Evolutionary conservation across 2,113 vertebrate genomes (phyloP).

Genomic region (Sylvia atricapilla): DNA sequence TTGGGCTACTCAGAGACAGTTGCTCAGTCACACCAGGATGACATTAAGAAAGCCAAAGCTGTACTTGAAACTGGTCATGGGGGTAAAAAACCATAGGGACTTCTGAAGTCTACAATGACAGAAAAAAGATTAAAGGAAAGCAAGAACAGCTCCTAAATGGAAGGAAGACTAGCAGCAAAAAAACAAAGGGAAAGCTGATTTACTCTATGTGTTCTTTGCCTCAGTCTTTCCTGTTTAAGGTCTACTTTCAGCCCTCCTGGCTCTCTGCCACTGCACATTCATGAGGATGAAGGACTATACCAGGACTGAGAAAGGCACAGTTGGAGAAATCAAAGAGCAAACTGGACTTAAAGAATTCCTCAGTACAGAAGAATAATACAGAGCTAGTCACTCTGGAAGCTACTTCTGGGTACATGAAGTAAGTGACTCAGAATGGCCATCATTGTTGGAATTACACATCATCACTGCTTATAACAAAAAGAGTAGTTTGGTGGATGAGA

Average conservation of each 20-base stretch:
- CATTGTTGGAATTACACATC: not conserved
- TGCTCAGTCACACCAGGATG: not conserved
- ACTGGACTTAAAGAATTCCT: not conserved
- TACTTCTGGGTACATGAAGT: not conserved
- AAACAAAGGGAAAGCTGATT: not conserved
- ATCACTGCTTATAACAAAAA: not conserved
- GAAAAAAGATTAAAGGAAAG: not conserved
- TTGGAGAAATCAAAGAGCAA: not conserved
- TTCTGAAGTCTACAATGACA: not conserved
- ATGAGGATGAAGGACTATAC: not conserved
- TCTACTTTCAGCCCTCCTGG: not conserved
- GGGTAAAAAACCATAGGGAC: not conserved
- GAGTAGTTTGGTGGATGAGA: not conserved
- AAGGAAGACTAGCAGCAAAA: not conserved
- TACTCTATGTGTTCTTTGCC: not conserved
- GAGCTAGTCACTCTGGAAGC: not conserved
- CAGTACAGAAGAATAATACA: not conserved
- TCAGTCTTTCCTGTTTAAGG: not conserved
- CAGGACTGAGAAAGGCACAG: not conserved
- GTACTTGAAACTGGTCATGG: not conserved
- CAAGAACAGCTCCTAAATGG: not conserved
- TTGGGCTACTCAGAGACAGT: not conserved
- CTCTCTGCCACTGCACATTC: not conserved
- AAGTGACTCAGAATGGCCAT: not conserved
- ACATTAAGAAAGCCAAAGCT: not conserved